A percentile compares a stretch with the other conserved stretches of the same genome.
phyloP scores from a whole-genome alignment of 2,113 vertebrate genomes.

The Gasterosteus nipponicus region DNA sequence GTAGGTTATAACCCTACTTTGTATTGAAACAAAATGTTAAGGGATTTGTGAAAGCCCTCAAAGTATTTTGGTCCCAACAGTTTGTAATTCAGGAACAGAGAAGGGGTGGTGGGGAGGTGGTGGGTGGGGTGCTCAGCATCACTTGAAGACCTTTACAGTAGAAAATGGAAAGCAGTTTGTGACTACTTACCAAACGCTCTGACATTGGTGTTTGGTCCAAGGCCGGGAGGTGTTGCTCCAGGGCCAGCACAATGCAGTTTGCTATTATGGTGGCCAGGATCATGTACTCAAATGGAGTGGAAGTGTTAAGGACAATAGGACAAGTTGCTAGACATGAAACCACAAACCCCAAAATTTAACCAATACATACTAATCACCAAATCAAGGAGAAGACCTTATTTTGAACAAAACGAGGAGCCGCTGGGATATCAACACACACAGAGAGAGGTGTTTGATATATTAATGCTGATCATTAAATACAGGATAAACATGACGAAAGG shows the following conservation, averaged over 20 bases:
- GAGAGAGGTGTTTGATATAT: background rate
- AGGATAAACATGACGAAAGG: background rate
- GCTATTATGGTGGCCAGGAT: constrained; percentile 98
- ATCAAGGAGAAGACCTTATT: background rate
- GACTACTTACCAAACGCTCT: constrained; percentile 90
- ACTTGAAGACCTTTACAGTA: background rate
- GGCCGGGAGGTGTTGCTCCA: constrained; percentile 95
- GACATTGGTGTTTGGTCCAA: constrained; percentile 97
- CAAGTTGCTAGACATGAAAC: background rate
- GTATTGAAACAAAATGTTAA: background rate
- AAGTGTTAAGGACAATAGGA: constrained; percentile 78
- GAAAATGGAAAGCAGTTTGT: background rate
- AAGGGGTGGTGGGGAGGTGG: background rate
- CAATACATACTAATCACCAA: background rate
- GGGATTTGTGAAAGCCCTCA: background rate
- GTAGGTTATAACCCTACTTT: background rate
- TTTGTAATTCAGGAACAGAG: background rate
- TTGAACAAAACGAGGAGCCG: background rate
- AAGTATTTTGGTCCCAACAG: background rate
- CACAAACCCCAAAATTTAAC: background rate
- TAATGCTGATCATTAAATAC: background rate
- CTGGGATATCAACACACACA: background rate
- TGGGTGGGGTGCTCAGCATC: background rate
- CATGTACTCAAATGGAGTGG: constrained; percentile 98
- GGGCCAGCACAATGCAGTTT: constrained; percentile 96